Conservation (phyloP, 2,888 invertebrate genomes). For the Agelastica alni region DNA sequence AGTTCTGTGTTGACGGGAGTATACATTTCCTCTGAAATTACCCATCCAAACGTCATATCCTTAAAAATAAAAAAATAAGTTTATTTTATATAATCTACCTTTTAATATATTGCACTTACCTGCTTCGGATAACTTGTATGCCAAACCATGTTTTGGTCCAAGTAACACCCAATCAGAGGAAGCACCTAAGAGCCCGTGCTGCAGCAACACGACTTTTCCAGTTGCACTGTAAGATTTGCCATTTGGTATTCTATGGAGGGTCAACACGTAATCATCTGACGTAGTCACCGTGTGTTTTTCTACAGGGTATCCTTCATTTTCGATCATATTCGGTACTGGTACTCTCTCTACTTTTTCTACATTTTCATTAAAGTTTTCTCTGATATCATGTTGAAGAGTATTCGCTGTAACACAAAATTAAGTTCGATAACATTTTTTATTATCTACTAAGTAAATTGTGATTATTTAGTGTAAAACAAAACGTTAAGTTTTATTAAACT, state of each 20-base stretch:
- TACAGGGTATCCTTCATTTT: conserved; percentile 54
- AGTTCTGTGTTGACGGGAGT: conserved; percentile 36
- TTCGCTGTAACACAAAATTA: too few species aligned
- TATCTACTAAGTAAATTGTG: too few species aligned
- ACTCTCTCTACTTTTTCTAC: too few species aligned
- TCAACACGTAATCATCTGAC: conserved; percentile 62
- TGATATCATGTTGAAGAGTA: too few species aligned
- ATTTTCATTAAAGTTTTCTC: too few species aligned
- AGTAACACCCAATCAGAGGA: conserved; percentile 63
- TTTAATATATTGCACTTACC: not conserved
- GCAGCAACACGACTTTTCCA: conserved; percentile 54
- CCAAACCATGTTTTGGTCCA: conserved; percentile 55
- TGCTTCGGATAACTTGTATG: not conserved
- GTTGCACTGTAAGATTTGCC: conserved; percentile 42
- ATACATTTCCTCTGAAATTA: conserved; percentile 42
- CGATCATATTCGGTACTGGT: conserved; percentile 47
- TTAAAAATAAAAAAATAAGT: not conserved
- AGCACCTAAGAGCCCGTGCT: conserved; percentile 61
- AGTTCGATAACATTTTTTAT: too few species aligned
- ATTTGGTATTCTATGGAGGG: conserved; percentile 61
- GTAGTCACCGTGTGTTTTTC: conserved; percentile 57
- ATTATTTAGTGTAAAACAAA: too few species aligned
- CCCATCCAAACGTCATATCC: conserved; percentile 48
- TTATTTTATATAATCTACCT: not conserved
- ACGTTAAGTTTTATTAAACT: too few species aligned